Evolutionary conservation across 1,140 invertebrate species (phyloP).

Genomic region (Brachionus rotundiformis): DNA sequence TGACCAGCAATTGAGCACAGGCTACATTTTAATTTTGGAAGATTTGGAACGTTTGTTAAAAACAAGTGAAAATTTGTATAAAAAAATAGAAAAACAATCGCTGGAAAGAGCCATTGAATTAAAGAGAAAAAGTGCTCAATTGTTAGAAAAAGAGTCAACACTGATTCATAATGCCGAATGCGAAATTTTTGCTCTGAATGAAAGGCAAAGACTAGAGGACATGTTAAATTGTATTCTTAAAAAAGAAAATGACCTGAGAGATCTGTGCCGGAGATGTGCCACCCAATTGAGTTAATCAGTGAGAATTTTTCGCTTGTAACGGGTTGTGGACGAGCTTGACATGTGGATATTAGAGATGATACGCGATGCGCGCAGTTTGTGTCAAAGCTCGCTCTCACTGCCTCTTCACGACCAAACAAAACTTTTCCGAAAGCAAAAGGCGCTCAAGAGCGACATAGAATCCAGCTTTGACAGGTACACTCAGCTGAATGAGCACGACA

Average conservation of each 20-base stretch:
- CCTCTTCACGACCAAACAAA: not conserved
- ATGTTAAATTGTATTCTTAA: not conserved
- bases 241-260: conserved; percentile 28
- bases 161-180: not conserved
- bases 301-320: not conserved
- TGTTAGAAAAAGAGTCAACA: not conserved
- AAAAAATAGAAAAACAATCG: conserved; percentile 30
- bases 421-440: conserved; percentile 44
- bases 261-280: not conserved
- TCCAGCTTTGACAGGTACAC: not conserved
- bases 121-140: too few species aligned
- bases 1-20: conserved; percentile 4
- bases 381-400: not conserved
- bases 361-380: not conserved
- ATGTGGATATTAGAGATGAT: conserved; percentile 20
- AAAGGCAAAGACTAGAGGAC: not conserved
- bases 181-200: not conserved
- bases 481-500: not conserved
- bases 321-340: conserved; percentile 24
- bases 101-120: not conserved
- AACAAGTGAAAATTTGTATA: conserved; percentile 11
- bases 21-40: not conserved
- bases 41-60: not conserved
- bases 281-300: not conserved
- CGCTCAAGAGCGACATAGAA: conserved; percentile 10